Base-by-base conservation (phyloP, 2,888 invertebrate species). In the Netelia melanura region DNA sequence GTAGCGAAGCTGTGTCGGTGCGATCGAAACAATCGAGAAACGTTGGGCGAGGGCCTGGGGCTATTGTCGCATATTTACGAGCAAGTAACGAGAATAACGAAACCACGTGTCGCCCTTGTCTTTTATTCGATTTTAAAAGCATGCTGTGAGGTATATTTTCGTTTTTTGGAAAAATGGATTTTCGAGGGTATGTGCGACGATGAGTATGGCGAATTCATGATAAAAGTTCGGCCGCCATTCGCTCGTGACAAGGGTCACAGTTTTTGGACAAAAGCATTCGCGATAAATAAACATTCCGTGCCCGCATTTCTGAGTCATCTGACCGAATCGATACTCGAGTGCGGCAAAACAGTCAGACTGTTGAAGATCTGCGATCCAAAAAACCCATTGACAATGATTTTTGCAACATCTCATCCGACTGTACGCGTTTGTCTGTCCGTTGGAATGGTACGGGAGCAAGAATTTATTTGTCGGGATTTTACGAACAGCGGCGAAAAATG, bases 151-250 rank as follows among this genome's bases (percentile, higher is more conserved):
- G 95, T 95, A 75, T 96, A 96, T 89, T 96, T 96, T 91, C 95
- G 95, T 83, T 96, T 97, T 91, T 95, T 98, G 52, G 96, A 97
- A 90, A 96, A 96, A 83, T 98, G 98, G 96, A 96, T 98, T 84
- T 97, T 98, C 90, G 97, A 98, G 92, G 98, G 98, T 0, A 95
- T 96, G 74, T 94, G 98, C 17, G 96, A 97, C 85, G 98, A 98
- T 93, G 95, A 95, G 14, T 96, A 96, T 90, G 96, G 97, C 88
- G 98, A 98, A 94, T 97, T 98, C 89, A 98, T 98, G 94, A 97
- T 98, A 75, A 95, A 96, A 70, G 95, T 96, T 21, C 96, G 96
- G 90, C 94, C 95, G 0, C 96, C 96, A 83, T 96, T 96, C 89
- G 94, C 96, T 21, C 95, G 96, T 85, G 95, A 96, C 44, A 94